Evolutionary conservation across 2,113 vertebrate genomes (phyloP), one percentile per base, ranked within the genome.

Genomic region (Takifugu flavidus): DNA sequence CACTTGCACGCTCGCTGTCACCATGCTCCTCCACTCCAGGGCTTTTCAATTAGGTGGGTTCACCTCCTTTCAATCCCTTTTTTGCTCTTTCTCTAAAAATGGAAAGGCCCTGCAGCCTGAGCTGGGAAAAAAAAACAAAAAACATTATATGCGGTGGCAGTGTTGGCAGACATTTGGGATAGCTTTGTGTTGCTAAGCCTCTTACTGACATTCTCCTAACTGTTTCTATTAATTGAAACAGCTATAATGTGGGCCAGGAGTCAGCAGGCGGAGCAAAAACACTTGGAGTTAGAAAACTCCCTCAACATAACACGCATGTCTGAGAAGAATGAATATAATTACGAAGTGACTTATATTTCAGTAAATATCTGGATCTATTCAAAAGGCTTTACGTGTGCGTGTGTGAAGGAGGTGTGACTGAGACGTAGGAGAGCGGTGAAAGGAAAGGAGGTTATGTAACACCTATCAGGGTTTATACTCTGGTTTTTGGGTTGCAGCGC

Each of bases 131-230:
- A 39, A 20, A 20, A 39, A 39, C 1, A 20, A 20, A 20, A 77
- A 65, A 70, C 72, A 67, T 76, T 72, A 78, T 55, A 82, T 70
- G 78, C 78, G 76, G 67, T 62, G 61, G 34, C 64, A 67, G 56
- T 46, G 72, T 75, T 73, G 65, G 66, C 67, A 70, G 67, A 51
- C 68, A 61, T 57, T 14, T n/a, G 5, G 55, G 52, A 61, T 50
- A 39, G 60, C 62, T 77, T 42, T 58, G 67, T 72, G 66, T 78
- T 55, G 74, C 74, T 72, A 63, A 82, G 70, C 67, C 57, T 51
- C 61, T 78, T 68, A 77, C 74, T 67, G 69, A 74, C 70, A 70
- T 59, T 68, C 58, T 68, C 69, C 65, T 69, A 75, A 78, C 63
- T 53, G 53, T 68, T 67, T 63, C 72, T 66, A 57, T 78, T 79